Percentiles rank a stretch among this genome's conserved stretches.
Evolutionary conservation across 2,888 invertebrate genomes (phyloP).

Genomic region (Dyspetes luteomarginatus): DNA sequence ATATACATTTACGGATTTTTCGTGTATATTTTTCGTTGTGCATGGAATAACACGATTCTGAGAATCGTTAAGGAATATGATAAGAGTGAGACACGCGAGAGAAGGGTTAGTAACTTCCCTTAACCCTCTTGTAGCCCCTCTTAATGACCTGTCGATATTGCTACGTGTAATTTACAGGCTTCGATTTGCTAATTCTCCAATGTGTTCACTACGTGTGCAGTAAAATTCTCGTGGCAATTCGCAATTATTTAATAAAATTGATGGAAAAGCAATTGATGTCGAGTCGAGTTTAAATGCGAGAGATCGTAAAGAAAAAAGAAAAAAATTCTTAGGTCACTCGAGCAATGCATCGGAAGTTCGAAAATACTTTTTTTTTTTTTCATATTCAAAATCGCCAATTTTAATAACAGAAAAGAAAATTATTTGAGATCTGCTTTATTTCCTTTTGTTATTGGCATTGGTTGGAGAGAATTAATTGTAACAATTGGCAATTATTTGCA

Average conservation of each 20-base stretch:
- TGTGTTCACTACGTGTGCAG: conserved; percentile 6
- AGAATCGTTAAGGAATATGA: conserved; percentile 59
- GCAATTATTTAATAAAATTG: conserved; percentile 32
- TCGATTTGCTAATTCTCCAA: conserved; percentile 44
- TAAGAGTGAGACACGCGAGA: conserved; percentile 66
- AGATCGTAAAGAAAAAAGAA: conserved; percentile 20
- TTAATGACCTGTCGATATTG: neutral
- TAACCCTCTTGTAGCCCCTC: conserved; percentile 26
- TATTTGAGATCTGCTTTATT: neutral
- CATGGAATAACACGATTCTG: conserved; percentile 43
- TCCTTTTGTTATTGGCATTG: neutral
- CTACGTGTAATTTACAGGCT: conserved; percentile 8
- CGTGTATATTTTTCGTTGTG: conserved; percentile 30
- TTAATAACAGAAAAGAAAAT: neutral
- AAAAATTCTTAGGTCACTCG: neutral
- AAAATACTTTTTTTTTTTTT: neutral
- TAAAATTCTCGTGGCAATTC: conserved; percentile 26
- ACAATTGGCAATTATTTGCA: no score
- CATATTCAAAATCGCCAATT: neutral
- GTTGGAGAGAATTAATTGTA: no score
- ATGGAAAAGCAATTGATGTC: conserved; percentile 29
- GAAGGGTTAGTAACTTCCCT: conserved; percentile 55
- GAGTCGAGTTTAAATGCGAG: conserved; percentile 3
- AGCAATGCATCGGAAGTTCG: neutral
- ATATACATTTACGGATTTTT: conserved; percentile 35